Base-by-base conservation (phyloP, 64 coral and sea anemone genomes). In the Montipora foliosa region DNA sequence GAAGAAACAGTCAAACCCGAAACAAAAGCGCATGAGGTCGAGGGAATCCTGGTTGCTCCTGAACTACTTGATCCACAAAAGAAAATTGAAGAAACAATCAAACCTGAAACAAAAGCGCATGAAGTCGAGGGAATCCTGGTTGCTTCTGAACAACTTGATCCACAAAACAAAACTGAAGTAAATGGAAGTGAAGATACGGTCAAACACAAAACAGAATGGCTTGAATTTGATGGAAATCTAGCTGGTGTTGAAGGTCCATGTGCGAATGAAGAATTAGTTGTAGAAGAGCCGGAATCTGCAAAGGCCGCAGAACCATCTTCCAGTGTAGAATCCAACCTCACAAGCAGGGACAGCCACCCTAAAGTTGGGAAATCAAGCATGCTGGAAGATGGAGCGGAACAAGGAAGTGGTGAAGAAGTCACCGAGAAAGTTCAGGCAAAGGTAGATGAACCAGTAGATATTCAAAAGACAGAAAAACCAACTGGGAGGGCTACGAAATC, bases 381-480 rank as follows among this genome's bases (percentile, higher is more conserved):
- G 17, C 45, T 67, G 61, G 82, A 85, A 49, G 12, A 93, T 24
- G 60, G 17, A 4, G 48, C 52, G 91, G 13, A 79, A 12, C 52
- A 70, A 47, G 89, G 25, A 45, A 37, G 13, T 17, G 48, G 4
- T 80, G 58, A 59, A 3, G 22, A 51, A 47, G 44, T 82, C 20
- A 25, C 51, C 14, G 66, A 82, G 13, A n/a, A 53, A 16, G 22
- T n/a, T 15, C 5, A 61, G 44, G 16, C 17, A 17, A 73, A 47
- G 29, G 53, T 57, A 57, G 74, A 46, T 25, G 58, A 75, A 49
- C 72, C 76, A 25, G 47, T 24, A 5, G 20, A 59, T 16, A 48
- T 74, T 77, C 15, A 13, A 22, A 76, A 57, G 50, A 53, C 51
- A 61, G 74, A 79, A 10, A 89, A 89, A 44, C 7, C 20, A 21